Conservation (phyloP, 64 coral and sea anemone genomes). For the Dendrophyllia cribrosa region DNA sequence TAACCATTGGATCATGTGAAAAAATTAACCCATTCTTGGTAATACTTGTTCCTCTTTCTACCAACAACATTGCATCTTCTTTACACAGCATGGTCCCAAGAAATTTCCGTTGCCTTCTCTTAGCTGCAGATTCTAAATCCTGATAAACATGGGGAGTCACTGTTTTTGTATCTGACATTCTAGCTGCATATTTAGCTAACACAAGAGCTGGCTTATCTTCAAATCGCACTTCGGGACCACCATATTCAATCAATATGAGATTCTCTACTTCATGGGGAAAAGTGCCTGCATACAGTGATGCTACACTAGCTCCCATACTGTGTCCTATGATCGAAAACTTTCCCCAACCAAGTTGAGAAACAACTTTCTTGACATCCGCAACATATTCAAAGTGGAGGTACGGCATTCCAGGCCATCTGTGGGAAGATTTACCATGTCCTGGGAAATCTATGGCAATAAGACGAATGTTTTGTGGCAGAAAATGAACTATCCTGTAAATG, state of each 20-base stretch:
- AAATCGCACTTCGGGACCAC: neutral
- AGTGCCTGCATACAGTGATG: conserved; percentile 68
- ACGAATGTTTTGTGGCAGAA: conserved; percentile 75
- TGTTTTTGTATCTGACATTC: neutral
- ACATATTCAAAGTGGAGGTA: conserved; percentile 76
- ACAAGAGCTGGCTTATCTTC: neutral
- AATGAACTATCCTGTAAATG: conserved; percentile 37
- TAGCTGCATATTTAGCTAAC: conserved; percentile 16
- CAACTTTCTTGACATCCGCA: conserved; percentile 81
- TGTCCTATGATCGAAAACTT: conserved; percentile 83
- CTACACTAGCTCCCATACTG: conserved; percentile 69
- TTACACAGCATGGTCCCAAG: neutral
- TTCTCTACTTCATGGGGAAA: conserved; percentile 81
- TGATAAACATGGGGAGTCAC: neutral
- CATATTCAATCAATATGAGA: conserved; percentile 68
- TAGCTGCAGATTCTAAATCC: conserved; percentile 9
- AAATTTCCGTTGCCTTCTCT: neutral
- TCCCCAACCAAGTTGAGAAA: conserved; percentile 77
- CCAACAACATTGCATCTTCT: conserved; percentile 7
- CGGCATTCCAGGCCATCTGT: conserved; percentile 63
- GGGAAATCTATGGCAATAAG: conserved; percentile 89
- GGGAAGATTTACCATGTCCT: conserved; percentile 87
- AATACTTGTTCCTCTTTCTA: neutral
- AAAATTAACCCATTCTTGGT: conserved; percentile 21
- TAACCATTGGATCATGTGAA: neutral